These are phyloP conservation scores for Smutsia gigantea DNA, from an alignment of 2,797 vertebrate genomes.

Conservation along the genomic window DNA sequence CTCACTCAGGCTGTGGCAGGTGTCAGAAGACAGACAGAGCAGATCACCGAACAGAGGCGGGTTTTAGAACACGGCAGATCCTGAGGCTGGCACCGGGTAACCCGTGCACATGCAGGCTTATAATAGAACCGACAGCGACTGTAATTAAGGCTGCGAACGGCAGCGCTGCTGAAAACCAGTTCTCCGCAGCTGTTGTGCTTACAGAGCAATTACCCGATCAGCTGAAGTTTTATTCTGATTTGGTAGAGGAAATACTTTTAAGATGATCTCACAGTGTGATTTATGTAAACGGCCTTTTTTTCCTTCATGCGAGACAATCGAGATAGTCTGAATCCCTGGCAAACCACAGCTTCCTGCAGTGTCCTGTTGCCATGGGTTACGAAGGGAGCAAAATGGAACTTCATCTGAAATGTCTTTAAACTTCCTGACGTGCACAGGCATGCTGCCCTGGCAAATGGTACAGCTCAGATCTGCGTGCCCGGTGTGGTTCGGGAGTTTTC, in stretches of 20 bases:
- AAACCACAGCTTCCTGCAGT: slow-evolving; percentile 86
- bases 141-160: slow-evolving; percentile 73
- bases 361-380: slow-evolving; percentile 89
- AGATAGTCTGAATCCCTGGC: slow-evolving; percentile 85
- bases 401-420: slow-evolving; percentile 86
- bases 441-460: slow-evolving; percentile 80
- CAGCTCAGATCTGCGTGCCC: slow-evolving; percentile 75
- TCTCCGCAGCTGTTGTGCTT: slow-evolving; percentile 78
- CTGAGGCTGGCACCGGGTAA: slow-evolving; percentile 74
- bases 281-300: slow-evolving; percentile 81
- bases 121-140: slow-evolving; percentile 76
- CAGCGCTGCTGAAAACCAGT: slow-evolving; percentile 57
- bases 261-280: slow-evolving; percentile 80
- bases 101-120: slow-evolving; percentile 78
- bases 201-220: slow-evolving; percentile 62
- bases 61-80: neutral
- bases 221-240: slow-evolving; percentile 72
- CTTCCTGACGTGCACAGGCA: slow-evolving; percentile 92
- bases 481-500: slow-evolving; percentile 70
- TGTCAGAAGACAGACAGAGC: neutral
- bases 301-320: slow-evolving; percentile 78
- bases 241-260: slow-evolving; percentile 79
- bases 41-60: neutral
- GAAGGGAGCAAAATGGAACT: slow-evolving; percentile 86
- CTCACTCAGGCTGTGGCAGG: neutral